phyloP scores from a whole-genome alignment of 2,888 invertebrate genomes.

The Papilio elwesi region DNA sequence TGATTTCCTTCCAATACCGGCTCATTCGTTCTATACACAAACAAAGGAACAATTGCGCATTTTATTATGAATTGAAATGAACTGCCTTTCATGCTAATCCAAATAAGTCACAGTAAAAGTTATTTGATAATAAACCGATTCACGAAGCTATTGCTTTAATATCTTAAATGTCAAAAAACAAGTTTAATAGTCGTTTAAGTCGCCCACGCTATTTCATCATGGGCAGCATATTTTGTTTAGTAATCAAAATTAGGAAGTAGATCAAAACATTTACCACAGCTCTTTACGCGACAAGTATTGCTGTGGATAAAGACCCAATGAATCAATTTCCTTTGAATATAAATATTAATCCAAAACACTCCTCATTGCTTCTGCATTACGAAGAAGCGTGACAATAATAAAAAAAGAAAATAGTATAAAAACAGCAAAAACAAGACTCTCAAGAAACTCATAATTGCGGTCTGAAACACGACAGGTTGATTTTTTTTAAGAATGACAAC shows the following conservation, averaged over 20 bases:
- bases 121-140: background rate
- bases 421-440: slow-evolving; percentile 46
- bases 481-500: slow-evolving; percentile 47
- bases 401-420: slow-evolving; percentile 48
- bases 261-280: slow-evolving; percentile 48
- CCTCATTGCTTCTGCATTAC: slow-evolving; percentile 80
- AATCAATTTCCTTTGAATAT: slow-evolving; percentile 34
- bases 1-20: background rate
- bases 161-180: slow-evolving; percentile 2
- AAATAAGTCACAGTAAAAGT: no score
- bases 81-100: no score
- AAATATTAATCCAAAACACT: slow-evolving; percentile 33
- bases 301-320: slow-evolving; percentile 65
- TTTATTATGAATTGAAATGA: slow-evolving; percentile 11
- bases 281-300: slow-evolving; percentile 70
- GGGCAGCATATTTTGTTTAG: slow-evolving; percentile 1
- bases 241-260: background rate
- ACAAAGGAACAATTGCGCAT: background rate
- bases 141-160: background rate
- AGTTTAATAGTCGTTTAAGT: background rate
- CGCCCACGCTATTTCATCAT: background rate
- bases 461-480: slow-evolving; percentile 53
- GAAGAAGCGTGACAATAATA: slow-evolving; percentile 62
- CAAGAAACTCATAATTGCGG: slow-evolving; percentile 45
- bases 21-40: slow-evolving; percentile 2